Base-by-base conservation (phyloP, 2,888 invertebrate genomes). In the Allygus modestus region DNA sequence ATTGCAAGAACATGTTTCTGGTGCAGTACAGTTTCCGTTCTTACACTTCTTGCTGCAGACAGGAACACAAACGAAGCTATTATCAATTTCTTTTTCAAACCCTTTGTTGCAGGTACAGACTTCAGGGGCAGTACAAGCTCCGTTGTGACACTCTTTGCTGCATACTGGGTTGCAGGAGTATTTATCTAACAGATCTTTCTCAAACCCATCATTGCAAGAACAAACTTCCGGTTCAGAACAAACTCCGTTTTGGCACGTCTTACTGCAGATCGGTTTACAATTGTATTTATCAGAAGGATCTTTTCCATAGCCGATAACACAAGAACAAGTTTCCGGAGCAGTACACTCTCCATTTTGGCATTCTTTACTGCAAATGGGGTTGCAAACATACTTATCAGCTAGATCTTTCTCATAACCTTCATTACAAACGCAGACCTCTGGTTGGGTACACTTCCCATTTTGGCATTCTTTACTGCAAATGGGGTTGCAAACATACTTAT, bases 141-240 rank as follows among this genome's bases (percentile, higher is more conserved):
- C 41, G 65, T 82, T 82, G 1, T 46, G 9, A 31, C 82, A 81
- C 0, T 12, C 17, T 20, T 23, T 58, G 17, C 15, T 26, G 46
- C 82, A 82, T 26, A 41, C 20, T 0, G 82, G 71, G 17, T 9
- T 23, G 51, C 82, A 82, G 1, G 7, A 12, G 41, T 61, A 61
- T 7, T 2, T 7, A 43, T 82, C 46, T 5, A 2, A 61, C 11
- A 20, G 20, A 20, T 43, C 46, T n/a, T 69, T 82, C 2, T 26
- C 23, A n/a, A 17, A 71, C 0, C 69, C 69, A n/a, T 11, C 69
- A 51, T 69, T 1, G 65, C 82, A 82, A 28, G 69, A 20, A 20
- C 82, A 82, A 11, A 41, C 17, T 41, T 82, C 65, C 12, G 82
- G 82, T n/a, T n/a, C n/a, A n/a, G n/a, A n/a, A n/a, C n/a, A n/a